Conservation (phyloP, 1,140 invertebrate genomes). For the Chionoecetes opilio region DNA sequence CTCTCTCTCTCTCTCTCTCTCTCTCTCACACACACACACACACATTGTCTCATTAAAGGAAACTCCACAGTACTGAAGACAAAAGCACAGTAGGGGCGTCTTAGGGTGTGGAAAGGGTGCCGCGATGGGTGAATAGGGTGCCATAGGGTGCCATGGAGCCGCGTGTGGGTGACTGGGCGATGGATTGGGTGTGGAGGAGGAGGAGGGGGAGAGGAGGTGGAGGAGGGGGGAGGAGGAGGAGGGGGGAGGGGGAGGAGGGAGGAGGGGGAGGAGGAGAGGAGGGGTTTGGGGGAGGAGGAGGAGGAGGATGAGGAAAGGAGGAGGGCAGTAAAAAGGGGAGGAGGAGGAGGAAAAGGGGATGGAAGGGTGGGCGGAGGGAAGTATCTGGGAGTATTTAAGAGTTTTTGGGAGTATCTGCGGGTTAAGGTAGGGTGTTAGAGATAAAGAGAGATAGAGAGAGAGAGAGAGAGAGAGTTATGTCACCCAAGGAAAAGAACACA, state of each 20-base stretch:
- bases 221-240: not conserved
- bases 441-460: not conserved
- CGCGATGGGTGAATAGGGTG: not conserved
- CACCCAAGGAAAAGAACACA: too few relatives aligned
- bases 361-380: too few relatives aligned
- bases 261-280: not conserved
- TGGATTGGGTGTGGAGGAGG: not conserved
- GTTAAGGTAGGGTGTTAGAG: too few relatives aligned
- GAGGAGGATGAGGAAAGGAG: not conserved
- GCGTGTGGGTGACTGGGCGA: not conserved
- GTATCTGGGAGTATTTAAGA: too few relatives aligned
- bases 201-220: not conserved
- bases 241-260: not conserved
- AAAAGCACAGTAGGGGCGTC: not conserved
- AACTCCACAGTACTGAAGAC: not conserved
- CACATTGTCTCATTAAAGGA: too few relatives aligned
- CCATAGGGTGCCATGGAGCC: not conserved
- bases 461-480: not conserved
- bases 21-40: not conserved
- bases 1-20: conserved; percentile 47
- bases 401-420: too few relatives aligned
- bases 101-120: not conserved
- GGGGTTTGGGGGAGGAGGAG: not conserved
- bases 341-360: too few relatives aligned
- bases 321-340: too few relatives aligned